These are phyloP conservation scores for Phalanger gymnotis DNA, from an alignment of 2,797 vertebrate species.

Conservation along the genomic window DNA sequence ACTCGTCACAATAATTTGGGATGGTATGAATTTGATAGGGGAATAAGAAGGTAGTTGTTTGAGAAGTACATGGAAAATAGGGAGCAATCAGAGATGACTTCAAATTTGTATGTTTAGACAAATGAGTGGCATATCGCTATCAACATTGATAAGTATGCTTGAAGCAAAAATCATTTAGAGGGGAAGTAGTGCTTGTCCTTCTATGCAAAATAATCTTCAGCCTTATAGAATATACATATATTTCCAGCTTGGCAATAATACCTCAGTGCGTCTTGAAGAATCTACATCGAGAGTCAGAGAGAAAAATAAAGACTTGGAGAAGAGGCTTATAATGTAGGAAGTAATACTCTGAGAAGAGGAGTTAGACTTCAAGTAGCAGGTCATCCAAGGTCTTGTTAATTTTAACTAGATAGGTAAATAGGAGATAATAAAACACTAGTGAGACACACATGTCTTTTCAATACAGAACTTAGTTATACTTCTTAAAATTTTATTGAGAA, in stretches of 20 bases:
- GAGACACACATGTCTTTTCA: not conserved
- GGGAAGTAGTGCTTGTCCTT: not conserved
- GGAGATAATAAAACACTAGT: not conserved
- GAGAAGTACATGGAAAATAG: not conserved
- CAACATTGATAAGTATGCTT: not conserved
- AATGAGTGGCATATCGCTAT: not conserved
- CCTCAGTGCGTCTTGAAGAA: not conserved
- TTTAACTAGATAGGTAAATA: not conserved
- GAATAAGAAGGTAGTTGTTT: not conserved
- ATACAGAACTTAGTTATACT: not conserved
- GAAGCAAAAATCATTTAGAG: not conserved
- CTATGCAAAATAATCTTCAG: not conserved
- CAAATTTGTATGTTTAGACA: not conserved
- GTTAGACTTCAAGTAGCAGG: not conserved
- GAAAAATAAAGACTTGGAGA: not conserved
- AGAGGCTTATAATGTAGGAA: not conserved
- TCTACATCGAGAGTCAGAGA: not conserved
- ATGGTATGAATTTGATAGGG: no score
- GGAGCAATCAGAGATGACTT: not conserved
- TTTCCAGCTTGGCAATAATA: not conserved
- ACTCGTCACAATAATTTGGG: not conserved
- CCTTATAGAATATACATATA: not conserved
- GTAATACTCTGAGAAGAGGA: not conserved
- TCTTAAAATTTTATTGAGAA: not conserved
- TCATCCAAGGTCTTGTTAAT: not conserved